Base-by-base conservation (phyloP, 1,140 invertebrate genomes). In the Sycobia sp. region DNA sequence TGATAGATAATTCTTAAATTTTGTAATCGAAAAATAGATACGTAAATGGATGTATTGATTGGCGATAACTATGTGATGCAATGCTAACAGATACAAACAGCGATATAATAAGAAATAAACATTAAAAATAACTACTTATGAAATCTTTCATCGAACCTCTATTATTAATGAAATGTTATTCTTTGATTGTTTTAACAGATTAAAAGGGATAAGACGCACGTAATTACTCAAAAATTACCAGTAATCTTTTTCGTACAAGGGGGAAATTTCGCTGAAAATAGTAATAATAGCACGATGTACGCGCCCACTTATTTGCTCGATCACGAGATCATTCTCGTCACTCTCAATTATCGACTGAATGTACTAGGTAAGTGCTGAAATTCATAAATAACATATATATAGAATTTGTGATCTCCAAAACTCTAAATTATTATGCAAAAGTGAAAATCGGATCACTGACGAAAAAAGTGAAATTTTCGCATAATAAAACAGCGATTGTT, bases 291-390 rank as follows among this genome's bases (percentile, higher is more conserved):
- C 22, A 74, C 70, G 9, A 36, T 71, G 0, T 74, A 74, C 16
- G 72, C 79, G 14, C 77, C 83, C 1, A 71, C 79, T 25, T 81
- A 84, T 63, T 62, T 86, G 4, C 58, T 85, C 64, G 76, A 84
- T 66, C 80, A 86, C 25, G 78, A 84, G 47, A 63, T 89, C 38
- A 82, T 90, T n/a, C 76, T 90, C 0, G 86, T 91, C 3, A 84
- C 87, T 1, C 67, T 90, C 16, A 90, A 90, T 69, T 89, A 90
- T 72, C 81, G 89, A 32, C 75, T 90, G 9, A 85, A 86, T 61
- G 75, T 86, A 63, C 77, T 90, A 29, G 88, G 87, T 87, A 70
- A 76, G 51, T 50, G 10, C 39, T 23, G 25, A n/a, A n/a, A n/a
- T n/a, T n/a, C n/a, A n/a, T n/a, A n/a, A n/a, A n/a, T n/a, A n/a